A percentile compares a stretch with the other conserved stretches of the same genome.
phyloP scores from a whole-genome alignment of 2,888 invertebrate genomes.

The Fabriciana adippe region DNA sequence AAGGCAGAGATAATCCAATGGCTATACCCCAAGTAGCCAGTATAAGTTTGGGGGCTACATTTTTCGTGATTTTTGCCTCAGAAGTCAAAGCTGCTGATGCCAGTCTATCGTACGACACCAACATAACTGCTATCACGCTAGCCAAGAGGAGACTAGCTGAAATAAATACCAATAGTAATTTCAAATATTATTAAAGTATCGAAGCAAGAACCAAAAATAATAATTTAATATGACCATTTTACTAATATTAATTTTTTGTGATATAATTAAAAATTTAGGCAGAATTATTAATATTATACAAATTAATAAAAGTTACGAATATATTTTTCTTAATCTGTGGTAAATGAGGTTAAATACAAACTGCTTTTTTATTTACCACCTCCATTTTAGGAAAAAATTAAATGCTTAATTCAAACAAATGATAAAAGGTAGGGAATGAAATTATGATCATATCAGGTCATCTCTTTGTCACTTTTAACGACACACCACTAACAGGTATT shows the following conservation, averaged over 20 bases:
- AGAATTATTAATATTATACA: no score
- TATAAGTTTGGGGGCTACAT: conserved; percentile 85
- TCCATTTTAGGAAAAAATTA: no score
- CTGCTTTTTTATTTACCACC: no score
- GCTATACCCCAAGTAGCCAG: conserved; percentile 86
- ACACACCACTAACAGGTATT: neutral
- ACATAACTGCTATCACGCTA: conserved; percentile 88
- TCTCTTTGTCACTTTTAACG: neutral
- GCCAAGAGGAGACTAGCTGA: conserved; percentile 82
- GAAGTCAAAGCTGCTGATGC: conserved; percentile 89
- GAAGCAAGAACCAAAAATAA: neutral
- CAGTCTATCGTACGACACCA: conserved; percentile 91
- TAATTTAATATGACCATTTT: no score
- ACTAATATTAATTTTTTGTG: no score
- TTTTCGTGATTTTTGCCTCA: conserved; percentile 86
- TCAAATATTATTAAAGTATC: neutral
- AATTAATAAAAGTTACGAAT: neutral
- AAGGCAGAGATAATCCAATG: conserved; percentile 84
- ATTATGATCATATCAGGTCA: neutral
- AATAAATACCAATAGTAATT: neutral
- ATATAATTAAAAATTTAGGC: no score
- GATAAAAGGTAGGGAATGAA: no score
- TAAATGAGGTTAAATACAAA: neutral
- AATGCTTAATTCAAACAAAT: no score
- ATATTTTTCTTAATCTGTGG: neutral